Conservation (phyloP, 2,113 vertebrate genomes). For the Tichodroma muraria region DNA sequence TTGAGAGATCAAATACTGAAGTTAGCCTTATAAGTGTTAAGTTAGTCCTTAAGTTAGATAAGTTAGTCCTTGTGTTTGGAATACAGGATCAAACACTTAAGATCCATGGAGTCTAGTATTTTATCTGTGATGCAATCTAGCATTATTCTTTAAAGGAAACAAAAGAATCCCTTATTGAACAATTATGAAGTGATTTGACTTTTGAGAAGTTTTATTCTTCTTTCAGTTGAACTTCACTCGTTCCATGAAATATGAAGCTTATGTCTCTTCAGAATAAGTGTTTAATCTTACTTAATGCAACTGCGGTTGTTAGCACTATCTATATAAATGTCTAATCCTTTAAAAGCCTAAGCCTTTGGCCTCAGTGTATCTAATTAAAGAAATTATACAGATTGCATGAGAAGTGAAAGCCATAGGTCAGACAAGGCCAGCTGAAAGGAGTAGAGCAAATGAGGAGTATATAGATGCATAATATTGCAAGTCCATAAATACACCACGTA, state of each 20-base stretch:
- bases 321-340: background rate
- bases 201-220: slow-evolving; percentile 2
- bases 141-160: background rate
- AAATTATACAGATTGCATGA: background rate
- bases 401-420: background rate
- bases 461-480: background rate
- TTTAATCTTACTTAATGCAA: slow-evolving; percentile 11
- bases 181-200: background rate
- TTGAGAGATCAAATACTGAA: background rate
- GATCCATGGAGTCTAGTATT: background rate
- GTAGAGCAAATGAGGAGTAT: background rate
- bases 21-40: too few relatives aligned
- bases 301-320: background rate
- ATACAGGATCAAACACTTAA: background rate
- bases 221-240: background rate
- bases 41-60: too few relatives aligned
- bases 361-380: slow-evolving; percentile 27
- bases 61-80: too few relatives aligned
- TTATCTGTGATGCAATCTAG: background rate
- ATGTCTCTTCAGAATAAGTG: background rate
- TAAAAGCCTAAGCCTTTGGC: slow-evolving; percentile 3
- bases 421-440: background rate
- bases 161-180: background rate
- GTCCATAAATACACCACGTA: background rate
- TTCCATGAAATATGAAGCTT: background rate